Conservation (phyloP, 2,113 vertebrate genomes). For the Lepus americanus region DNA sequence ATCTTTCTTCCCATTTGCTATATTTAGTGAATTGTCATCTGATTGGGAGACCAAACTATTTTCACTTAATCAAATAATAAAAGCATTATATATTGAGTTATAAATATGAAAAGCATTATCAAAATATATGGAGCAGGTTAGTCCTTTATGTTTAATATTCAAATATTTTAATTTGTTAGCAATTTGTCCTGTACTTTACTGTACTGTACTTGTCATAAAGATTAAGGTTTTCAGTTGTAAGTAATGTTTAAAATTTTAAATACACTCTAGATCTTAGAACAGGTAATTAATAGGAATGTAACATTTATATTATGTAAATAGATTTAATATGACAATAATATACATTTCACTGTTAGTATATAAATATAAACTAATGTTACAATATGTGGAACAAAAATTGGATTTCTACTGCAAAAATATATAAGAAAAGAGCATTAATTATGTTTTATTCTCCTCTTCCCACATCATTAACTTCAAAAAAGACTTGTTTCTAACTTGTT, state of each 20-base stretch:
- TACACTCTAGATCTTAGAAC: neutral
- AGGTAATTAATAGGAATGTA: neutral
- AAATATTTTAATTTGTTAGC: slow-evolving; percentile 58
- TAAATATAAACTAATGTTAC: neutral
- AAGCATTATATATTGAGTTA: slow-evolving; percentile 66
- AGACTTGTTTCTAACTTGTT: neutral
- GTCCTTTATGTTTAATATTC: slow-evolving; percentile 67
- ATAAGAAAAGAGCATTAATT: neutral
- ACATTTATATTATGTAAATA: neutral
- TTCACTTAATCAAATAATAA: slow-evolving; percentile 79
- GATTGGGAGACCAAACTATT: slow-evolving; percentile 65
- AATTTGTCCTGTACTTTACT: neutral
- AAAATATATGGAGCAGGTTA: slow-evolving; percentile 74
- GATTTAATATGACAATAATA: neutral
- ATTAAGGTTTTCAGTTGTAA: neutral
- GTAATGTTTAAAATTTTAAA: neutral
- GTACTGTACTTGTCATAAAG: neutral
- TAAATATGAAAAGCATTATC: slow-evolving; percentile 76
- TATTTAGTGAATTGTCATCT: slow-evolving; percentile 78
- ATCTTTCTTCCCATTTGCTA: slow-evolving; percentile 72
- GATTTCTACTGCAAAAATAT: neutral
- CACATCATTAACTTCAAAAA: neutral
- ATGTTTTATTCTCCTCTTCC: neutral
- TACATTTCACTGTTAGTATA: neutral
- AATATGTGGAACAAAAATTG: neutral